Evolutionary conservation across 2,888 invertebrate genomes (phyloP).

Genomic region (Apamea crenata): DNA sequence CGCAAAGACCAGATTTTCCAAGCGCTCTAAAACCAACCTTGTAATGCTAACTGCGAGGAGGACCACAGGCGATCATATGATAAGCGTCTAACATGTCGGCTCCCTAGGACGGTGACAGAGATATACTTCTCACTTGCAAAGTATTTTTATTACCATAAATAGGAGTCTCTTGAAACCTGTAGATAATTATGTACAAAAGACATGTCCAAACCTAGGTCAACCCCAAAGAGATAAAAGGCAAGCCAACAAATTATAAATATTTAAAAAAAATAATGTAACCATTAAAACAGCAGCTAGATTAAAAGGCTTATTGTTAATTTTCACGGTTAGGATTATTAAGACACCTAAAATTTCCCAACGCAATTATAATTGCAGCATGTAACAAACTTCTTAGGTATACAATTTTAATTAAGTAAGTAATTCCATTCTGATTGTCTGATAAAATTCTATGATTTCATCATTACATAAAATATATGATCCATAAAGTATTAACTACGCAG

Average conservation of each 20-base stretch:
- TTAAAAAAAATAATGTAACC: background rate
- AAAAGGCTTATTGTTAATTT: slow-evolving; percentile 15
- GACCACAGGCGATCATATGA: background rate
- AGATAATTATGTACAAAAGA: background rate
- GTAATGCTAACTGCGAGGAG: background rate
- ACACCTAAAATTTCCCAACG: slow-evolving; percentile 49
- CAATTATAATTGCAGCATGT: slow-evolving; percentile 34
- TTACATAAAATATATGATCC: slow-evolving; percentile 39
- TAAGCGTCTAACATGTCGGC: background rate
- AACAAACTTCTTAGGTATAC: slow-evolving; percentile 35
- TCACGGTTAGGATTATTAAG: slow-evolving; percentile 20
- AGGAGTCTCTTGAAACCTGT: background rate
- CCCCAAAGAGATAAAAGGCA: background rate
- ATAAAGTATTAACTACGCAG: slow-evolving; percentile 25
- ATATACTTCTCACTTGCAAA: background rate
- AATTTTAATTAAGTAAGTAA: slow-evolving; percentile 48
- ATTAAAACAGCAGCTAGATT: background rate
- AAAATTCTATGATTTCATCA: slow-evolving; percentile 36
- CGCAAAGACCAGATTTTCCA: background rate
- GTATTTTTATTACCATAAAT: background rate
- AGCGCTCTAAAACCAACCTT: too few relatives aligned
- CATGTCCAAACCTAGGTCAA: background rate
- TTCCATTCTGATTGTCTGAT: slow-evolving; percentile 46
- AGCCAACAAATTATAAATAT: background rate
- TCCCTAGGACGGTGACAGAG: too few relatives aligned